Base-by-base conservation (phyloP, 2,113 vertebrate species). In the Columba janthina region DNA sequence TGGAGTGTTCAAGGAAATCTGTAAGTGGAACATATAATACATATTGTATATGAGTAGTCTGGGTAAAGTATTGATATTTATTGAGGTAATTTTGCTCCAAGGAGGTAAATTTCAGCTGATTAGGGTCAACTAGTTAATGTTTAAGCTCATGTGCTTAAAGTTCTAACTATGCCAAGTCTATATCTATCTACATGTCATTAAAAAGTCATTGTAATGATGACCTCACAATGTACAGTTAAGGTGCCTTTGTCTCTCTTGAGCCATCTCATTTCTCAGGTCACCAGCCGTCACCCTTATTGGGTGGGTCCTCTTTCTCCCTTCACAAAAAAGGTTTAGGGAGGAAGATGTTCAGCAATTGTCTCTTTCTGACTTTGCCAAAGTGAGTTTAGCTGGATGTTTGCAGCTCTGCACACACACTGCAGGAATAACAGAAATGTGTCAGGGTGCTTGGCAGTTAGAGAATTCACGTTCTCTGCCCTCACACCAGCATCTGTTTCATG, bases 351-450 rank as follows among this genome's bases (percentile, higher is more conserved):
- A 15, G 34, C 18, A 5, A n/a, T 82, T 85, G 24, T 4, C 12
- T 29, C 29, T 67, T 74, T 74, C 51, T 0, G 0, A 15, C 11
- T 34, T 34, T 42, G 21, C 8, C 15, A 2, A 24, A 4, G 2
- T 21, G 53, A 89, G n/a, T 62, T 81, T 25, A 75, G 12, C 38
- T 32, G 62, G 9, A 18, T 65, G 15, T 46, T 40, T 24, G 44
- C 51, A 74, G 50, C 25, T 74, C 36, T 70, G 22, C 14, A 20
- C 14, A 31, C 26, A n/a, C 18, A 24, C 29, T 50, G 32, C 51
- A 53, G 16, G 40, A 85, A 48, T 18, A 65, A 44, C 15, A 61
- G n/a, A 67, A 75, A 10, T 12, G 15, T 57, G 11, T 25, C 54
- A 58, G 25, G 28, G 32, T 0, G 0, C 8, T 57, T 69, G 29